These are phyloP conservation scores for Calliopsis andreniformis DNA, from an alignment of 1,140 invertebrate species.

Conservation along the genomic window DNA sequence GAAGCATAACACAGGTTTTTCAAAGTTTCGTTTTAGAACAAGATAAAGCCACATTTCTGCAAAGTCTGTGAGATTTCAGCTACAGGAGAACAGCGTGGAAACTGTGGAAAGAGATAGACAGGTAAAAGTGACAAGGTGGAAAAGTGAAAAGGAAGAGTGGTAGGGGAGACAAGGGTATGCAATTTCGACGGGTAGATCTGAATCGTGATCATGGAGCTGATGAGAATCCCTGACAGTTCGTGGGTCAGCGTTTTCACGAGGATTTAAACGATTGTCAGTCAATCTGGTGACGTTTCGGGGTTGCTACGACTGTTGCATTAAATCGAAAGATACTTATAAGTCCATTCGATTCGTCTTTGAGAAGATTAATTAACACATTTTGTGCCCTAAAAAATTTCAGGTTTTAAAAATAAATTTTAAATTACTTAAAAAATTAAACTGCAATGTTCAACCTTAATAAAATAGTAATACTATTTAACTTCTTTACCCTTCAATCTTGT, in stretches of 20 bases:
- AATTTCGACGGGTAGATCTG: constrained; percentile 33
- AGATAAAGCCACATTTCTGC: constrained; percentile 4
- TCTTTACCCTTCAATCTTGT: too few species aligned
- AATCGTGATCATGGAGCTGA: constrained; percentile 34
- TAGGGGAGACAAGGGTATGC: constrained; percentile 30
- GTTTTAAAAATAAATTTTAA: too few species aligned
- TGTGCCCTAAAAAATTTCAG: too few species aligned
- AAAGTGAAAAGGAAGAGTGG: background rate
- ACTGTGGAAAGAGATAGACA: background rate
- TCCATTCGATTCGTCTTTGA: too few species aligned
- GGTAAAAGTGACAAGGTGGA: background rate
- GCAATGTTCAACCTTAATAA: too few species aligned
- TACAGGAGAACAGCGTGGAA: background rate
- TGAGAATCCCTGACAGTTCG: constrained; percentile 30
- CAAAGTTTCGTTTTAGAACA: background rate
- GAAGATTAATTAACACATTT: too few species aligned
- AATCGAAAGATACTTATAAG: too few species aligned
- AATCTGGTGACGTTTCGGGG: background rate
- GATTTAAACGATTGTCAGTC: constrained; percentile 15
- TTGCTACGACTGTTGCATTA: background rate
- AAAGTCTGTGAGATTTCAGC: constrained; percentile 5
- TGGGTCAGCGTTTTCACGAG: constrained; percentile 38
- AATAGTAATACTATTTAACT: too few species aligned
- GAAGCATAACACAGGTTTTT: too few species aligned
- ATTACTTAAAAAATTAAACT: too few species aligned